A percentile compares a stretch with the other conserved stretches of the same genome.
These are phyloP conservation scores for Rhinichthys osculus DNA, from an alignment of 2,797 vertebrate genomes.

Conservation along the genomic window DNA sequence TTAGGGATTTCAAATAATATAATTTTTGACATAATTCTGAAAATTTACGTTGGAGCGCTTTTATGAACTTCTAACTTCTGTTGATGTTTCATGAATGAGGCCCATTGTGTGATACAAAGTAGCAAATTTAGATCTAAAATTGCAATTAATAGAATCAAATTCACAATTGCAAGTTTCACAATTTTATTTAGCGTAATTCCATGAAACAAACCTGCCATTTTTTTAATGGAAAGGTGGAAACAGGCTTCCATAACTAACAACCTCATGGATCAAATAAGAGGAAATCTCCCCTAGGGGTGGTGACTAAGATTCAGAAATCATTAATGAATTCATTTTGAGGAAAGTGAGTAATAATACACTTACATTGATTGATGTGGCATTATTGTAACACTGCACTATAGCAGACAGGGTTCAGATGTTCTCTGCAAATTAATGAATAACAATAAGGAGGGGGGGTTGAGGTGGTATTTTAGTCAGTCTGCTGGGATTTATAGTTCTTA, in stretches of 20 bases:
- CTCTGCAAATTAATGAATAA: slow-evolving; percentile 58
- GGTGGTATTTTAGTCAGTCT: slow-evolving; percentile 2
- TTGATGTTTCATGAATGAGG: too few species aligned
- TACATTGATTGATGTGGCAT: slow-evolving; percentile 41
- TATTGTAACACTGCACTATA: slow-evolving; percentile 46
- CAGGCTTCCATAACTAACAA: background rate
- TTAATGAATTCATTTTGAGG: slow-evolving; percentile 19
- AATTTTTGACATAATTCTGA: too few species aligned
- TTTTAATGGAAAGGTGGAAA: background rate
- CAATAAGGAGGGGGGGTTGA: slow-evolving; percentile 25
- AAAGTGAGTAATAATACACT: slow-evolving; percentile 2
- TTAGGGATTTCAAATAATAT: background rate
- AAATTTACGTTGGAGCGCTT: too few species aligned
- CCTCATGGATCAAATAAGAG: background rate
- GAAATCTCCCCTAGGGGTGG: background rate
- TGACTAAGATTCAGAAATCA: background rate
- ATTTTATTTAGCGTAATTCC: background rate
- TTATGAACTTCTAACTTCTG: too few species aligned
- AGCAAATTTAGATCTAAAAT: background rate
- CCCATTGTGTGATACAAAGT: background rate
- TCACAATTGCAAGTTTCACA: background rate
- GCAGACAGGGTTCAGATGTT: slow-evolving; percentile 48
- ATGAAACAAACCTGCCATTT: background rate
- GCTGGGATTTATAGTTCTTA: slow-evolving; percentile 40
- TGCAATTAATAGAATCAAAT: background rate